These are phyloP conservation scores for Percopsis transmontana DNA, from an alignment of 2,113 vertebrate genomes.

Conservation along the genomic window DNA sequence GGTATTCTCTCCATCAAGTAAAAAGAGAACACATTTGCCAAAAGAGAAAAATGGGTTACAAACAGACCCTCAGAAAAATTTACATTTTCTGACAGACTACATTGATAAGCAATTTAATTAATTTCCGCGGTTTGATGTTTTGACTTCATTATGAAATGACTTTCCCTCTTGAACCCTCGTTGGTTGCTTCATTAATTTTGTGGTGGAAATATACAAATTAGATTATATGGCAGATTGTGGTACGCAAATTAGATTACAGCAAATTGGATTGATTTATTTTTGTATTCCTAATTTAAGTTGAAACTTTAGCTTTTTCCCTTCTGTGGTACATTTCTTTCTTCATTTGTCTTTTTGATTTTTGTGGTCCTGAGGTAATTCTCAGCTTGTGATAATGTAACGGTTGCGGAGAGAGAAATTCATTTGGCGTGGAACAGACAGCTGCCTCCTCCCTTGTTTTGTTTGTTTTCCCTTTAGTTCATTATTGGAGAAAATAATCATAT, in stretches of 20 bases:
- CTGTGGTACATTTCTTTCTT: constrained; percentile 33
- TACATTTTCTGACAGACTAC: constrained; percentile 64
- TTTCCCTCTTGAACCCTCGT: constrained; percentile 47
- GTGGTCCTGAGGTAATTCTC: constrained; percentile 22
- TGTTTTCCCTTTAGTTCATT: constrained; percentile 51
- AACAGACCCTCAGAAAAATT: constrained; percentile 47
- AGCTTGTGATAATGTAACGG: constrained; percentile 35
- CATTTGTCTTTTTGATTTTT: constrained; percentile 39
- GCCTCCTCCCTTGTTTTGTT: constrained; percentile 7
- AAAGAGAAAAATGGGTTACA: constrained; percentile 55
- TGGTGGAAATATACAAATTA: constrained; percentile 70
- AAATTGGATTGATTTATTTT: constrained; percentile 72
- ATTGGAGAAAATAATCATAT: constrained; percentile 44
- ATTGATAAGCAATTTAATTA: constrained; percentile 78
- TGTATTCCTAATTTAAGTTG: constrained; percentile 68
- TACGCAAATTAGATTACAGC: constrained; percentile 57
- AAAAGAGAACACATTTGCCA: constrained; percentile 21
- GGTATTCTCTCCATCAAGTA: constrained; percentile 56
- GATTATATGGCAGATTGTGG: constrained; percentile 65
- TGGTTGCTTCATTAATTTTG: constrained; percentile 67
- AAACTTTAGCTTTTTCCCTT: constrained; percentile 44
- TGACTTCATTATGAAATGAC: constrained; percentile 69
- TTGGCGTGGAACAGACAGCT: constrained; percentile 26
- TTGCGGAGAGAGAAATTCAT: constrained; percentile 30
- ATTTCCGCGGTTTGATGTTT: constrained; percentile 76